A percentile compares a stretch with the other conserved stretches of the same genome.
Conservation (phyloP, 2,797 vertebrate genomes). For the Crocodylus rhombifer region DNA sequence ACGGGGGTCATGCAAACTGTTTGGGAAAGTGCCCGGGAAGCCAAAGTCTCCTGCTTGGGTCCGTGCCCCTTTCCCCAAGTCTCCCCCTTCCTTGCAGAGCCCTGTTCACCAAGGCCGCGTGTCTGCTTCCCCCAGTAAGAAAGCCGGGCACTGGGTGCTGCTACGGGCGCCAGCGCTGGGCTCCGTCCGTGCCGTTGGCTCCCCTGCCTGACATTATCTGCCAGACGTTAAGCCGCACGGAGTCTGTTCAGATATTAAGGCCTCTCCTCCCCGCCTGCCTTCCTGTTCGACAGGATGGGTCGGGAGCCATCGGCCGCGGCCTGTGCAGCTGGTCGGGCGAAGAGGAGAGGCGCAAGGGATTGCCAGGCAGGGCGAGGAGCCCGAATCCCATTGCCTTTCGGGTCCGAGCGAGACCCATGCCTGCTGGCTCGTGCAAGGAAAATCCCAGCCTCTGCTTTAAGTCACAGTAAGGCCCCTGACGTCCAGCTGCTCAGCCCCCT, state of each 20-base stretch:
- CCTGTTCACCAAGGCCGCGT: not conserved
- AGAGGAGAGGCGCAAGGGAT: not conserved
- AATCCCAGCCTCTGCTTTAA: no score
- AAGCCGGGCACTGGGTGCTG: not conserved
- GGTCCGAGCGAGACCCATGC: no score
- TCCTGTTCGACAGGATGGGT: not conserved
- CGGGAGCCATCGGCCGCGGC: not conserved
- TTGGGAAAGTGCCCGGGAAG: no score
- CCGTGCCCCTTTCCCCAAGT: no score
- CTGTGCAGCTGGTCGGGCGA: not conserved
- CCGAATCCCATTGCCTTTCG: not conserved
- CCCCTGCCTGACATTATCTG: not conserved
- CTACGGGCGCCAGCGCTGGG: no score
- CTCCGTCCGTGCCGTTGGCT: not conserved
- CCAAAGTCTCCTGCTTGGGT: no score
- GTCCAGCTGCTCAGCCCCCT: no score
- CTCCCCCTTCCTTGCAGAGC: not conserved
- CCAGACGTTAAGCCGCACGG: not conserved
- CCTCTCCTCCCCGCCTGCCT: no score
- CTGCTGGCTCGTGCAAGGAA: no score
- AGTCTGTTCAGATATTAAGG: not conserved
- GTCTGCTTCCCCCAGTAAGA: no score
- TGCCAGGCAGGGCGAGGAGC: not conserved
- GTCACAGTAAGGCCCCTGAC: no score
- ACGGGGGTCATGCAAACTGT: no score